Evolutionary conservation across 2,797 vertebrate species (phyloP).

Genomic region (Petrocephalus sullivani): DNA sequence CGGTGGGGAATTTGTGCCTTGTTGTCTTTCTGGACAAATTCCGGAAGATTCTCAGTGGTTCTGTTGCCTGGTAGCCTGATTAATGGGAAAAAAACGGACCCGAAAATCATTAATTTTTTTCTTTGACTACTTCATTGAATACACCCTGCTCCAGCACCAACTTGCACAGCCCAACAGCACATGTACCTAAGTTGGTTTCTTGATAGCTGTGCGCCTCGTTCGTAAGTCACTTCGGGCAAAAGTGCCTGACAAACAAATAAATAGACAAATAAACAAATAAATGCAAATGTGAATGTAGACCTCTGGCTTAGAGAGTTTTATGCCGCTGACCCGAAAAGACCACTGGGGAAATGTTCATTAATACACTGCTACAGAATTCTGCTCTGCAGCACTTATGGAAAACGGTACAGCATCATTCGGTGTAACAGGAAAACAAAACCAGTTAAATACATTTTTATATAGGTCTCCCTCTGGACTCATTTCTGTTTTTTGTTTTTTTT

Average conservation of each 20-base stretch:
- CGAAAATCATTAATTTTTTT: not conserved
- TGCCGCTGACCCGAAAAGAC: not conserved
- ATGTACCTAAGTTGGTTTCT: not conserved
- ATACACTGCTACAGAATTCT: not conserved
- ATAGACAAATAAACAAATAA: not conserved
- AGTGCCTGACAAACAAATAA: not conserved
- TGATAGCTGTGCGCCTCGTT: not conserved
- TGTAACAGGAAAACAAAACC: not conserved
- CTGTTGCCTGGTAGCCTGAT: not conserved
- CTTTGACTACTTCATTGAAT: not conserved
- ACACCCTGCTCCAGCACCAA: not conserved
- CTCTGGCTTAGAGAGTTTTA: not conserved
- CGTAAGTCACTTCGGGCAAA: not conserved
- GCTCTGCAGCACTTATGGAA: not conserved
- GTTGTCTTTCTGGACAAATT: not conserved
- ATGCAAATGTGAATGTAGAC: not conserved
- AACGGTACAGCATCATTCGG: not conserved
- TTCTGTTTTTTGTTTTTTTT: not conserved
- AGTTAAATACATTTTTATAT: constrained; percentile 5
- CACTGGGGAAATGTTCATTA: not conserved
- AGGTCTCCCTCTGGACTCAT: not conserved
- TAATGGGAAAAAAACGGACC: not conserved
- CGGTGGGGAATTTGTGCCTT: not conserved
- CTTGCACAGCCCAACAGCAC: not conserved
- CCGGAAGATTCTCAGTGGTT: not conserved